A percentile compares a stretch with the other conserved stretches of the same genome.
Conservation (phyloP, 2,113 vertebrate species). For the Notothenia rossii region DNA sequence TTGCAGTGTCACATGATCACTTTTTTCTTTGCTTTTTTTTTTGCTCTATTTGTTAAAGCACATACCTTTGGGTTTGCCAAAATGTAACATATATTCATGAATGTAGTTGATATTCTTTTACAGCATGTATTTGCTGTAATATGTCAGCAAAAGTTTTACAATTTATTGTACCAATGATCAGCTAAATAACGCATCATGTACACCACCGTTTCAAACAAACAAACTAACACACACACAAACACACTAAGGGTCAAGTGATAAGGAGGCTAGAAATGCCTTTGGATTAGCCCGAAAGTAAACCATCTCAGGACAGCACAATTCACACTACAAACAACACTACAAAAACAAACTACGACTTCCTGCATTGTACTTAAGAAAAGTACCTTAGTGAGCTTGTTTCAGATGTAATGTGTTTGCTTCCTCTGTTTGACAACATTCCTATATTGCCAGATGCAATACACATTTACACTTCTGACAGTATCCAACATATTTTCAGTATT, state of each 20-base stretch:
- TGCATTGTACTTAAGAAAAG: conserved; percentile 39
- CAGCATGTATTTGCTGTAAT: conserved; percentile 60
- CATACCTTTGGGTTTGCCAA: conserved; percentile 66
- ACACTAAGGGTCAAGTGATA: conserved; percentile 11
- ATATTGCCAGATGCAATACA: conserved; percentile 10
- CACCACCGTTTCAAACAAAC: conserved; percentile 16
- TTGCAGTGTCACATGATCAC: conserved; percentile 81
- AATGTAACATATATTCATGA: conserved; percentile 74
- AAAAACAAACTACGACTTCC: conserved; percentile 10
- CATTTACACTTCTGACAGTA: conserved; percentile 10
- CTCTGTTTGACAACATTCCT: conserved; percentile 11
- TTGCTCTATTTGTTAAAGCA: conserved; percentile 70
- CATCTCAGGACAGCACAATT: conserved; percentile 76
- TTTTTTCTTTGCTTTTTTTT: conserved; percentile 73
- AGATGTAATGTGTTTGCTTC: conserved; percentile 26
- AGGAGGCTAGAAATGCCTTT: conserved; percentile 29
- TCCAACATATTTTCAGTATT: conserved; percentile 2
- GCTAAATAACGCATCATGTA: conserved; percentile 36
- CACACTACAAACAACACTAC: conserved; percentile 26
- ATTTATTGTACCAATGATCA: conserved; percentile 57
- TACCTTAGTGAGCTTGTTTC: conserved; percentile 39
- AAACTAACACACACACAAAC: conserved; percentile 20
- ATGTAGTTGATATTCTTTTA: conserved; percentile 76
- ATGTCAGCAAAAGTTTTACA: conserved; percentile 52
- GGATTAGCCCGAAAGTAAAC: conserved; percentile 36